Base-by-base conservation (phyloP, 1,140 invertebrate genomes). In the Arion vulgaris region DNA sequence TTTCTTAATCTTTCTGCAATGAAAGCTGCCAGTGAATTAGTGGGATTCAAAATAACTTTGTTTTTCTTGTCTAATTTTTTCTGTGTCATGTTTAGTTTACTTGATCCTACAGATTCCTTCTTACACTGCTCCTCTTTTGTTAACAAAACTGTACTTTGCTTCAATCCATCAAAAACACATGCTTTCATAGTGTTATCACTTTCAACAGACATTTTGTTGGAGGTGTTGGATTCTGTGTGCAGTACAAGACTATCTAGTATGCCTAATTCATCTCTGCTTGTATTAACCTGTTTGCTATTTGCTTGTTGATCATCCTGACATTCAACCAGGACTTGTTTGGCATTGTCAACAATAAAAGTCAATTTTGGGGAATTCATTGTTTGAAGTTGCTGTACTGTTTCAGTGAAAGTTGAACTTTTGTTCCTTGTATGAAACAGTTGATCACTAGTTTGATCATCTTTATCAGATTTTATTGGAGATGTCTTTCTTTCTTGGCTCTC, bases 1-100 rank as follows among this genome's bases (percentile, higher is more conserved):
- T 72, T 72, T 11, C 15, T 72, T 72, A 72, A 41, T 41, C 71
- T 72, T 72, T 72, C 71, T 72, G 71, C 71, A 7, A 72, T 72
- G 26, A 72, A 72, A 26, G 71, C 71, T 28, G 71, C 71, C 71
- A 72, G 28, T 26, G 71, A 72, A 45, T 9, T 39, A 19, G 36
- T 39, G 19, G 71, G n/a, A 19, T 72, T 72, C 17, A 72, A n/a
- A 34, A 13, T 32, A 4, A 34, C 62, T 32, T 23, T 66, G n/a
- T 5, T 32, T 7, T 17, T 66, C n/a, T 28, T 66, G n/a, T 66
- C 17, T 66, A 32, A 7, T 28, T 66, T 66, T 32, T 2, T 4
- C 0, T 1, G 11, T 66, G 62, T 32, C 53, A 11, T 45, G 15
- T 57, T 57, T 57, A 26, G 51, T 26, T 57, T 57, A 23, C 51